A percentile compares a stretch with the other conserved stretches of the same genome.
These are phyloP conservation scores for Tyto alba DNA, from an alignment of 2,113 vertebrate species.

Conservation along the genomic window DNA sequence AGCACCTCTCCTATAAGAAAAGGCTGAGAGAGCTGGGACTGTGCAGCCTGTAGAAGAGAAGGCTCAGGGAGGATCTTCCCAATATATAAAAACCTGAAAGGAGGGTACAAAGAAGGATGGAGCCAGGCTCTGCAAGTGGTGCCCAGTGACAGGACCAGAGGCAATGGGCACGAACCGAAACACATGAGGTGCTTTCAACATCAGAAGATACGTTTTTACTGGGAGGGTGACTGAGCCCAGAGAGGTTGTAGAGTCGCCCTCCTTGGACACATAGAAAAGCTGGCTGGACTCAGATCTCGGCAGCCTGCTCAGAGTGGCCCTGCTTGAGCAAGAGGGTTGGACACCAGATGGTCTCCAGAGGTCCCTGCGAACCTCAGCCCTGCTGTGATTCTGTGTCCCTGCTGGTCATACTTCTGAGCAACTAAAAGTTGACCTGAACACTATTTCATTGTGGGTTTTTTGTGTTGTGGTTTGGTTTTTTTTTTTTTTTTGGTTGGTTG, in stretches of 20 bases:
- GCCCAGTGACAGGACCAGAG: not conserved
- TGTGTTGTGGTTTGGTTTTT: no score
- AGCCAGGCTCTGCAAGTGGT: not conserved
- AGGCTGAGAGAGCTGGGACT: not conserved
- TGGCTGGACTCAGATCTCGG: accelerated
- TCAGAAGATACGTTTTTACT: not conserved
- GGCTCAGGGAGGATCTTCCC: not conserved
- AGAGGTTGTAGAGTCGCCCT: not conserved
- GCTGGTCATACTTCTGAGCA: not conserved
- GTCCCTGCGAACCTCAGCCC: not conserved
- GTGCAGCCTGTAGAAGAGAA: not conserved
- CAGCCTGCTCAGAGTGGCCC: not conserved
- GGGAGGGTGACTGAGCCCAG: not conserved
- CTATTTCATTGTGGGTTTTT: no score
- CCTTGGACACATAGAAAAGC: not conserved
- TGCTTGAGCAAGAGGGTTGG: not conserved
- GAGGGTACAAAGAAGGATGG: not conserved
- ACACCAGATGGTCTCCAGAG: not conserved
- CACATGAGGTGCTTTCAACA: not conserved
- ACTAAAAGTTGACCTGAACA: not conserved
- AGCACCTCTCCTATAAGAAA: not conserved
- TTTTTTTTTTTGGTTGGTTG: no score
- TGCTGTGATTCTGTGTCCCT: not conserved
- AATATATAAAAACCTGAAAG: not conserved
- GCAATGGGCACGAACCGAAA: not conserved